Evolutionary conservation across 2,797 vertebrate species (phyloP), one percentile per base, ranked within the genome.

Genomic region (Anguilla anguilla): DNA sequence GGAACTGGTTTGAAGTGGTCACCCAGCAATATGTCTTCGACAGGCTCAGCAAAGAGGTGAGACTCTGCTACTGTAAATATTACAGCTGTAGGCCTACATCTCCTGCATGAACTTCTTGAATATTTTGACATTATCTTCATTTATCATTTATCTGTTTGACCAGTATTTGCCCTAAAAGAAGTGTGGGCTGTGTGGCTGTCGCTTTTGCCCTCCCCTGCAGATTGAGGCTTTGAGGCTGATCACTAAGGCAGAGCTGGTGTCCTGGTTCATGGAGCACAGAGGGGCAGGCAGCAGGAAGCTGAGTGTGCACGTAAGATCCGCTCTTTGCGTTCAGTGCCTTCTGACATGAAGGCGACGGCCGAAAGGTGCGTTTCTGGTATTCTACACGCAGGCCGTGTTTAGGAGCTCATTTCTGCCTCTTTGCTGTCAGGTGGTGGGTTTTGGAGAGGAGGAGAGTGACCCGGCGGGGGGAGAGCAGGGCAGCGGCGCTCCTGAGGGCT

Each of bases 21-120:
- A 99, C 98, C 0, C 98, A 99, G 93, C 98, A 99, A 92, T 98
- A 97, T 88, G 94, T 99, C 89, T 99, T 98, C 19, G 96, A 99
- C 94, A 96, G 98, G 89, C 97, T 99, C 53, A 96, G 96, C 86
- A 96, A 96, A 25, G 98, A 99, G 97, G 98, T 98, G 90, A 92
- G 93, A 22, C 25, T 46, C 43, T 4, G 61, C 69, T 51, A 67
- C 51, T 79, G 11, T 39, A 49, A 67, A 79, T 0, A 19, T 10
- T 6, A 28, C 22, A 59, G 57, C n/a, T 64, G 86, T 84, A 59
- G 17, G 0, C 67, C 28, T 46, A 10, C 39, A 51, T 83, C 43
- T 51, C 17, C 55, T 64, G 17, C 53, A 35, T 59, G 39, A 61
- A 31, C 25, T 15, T 59, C 46, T 79, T 64, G 13, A 49, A 43